Evolutionary conservation across 2,888 invertebrate genomes (phyloP).

Genomic region (Protophormia terraenovae): DNA sequence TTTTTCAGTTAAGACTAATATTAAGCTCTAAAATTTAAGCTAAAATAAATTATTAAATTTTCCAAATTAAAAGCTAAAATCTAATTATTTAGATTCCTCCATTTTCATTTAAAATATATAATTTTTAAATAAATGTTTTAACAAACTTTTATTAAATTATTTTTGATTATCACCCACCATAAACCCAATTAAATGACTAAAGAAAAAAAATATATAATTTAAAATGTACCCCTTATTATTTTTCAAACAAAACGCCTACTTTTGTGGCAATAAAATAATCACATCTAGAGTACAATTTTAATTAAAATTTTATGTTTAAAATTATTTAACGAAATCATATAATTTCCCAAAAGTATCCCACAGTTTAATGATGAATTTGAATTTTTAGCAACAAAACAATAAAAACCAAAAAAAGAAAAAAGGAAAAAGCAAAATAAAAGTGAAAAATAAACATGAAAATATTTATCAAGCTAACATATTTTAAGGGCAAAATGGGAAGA

Average conservation of each 20-base stretch:
- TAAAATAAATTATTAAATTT: too few relatives aligned
- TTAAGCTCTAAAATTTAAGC: too few relatives aligned
- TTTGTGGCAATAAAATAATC: not conserved
- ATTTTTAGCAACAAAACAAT: constrained; percentile 1
- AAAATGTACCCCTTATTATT: not conserved
- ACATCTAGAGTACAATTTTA: not conserved
- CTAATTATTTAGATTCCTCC: too few relatives aligned
- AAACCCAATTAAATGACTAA: too few relatives aligned
- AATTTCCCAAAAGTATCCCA: constrained; percentile 19
- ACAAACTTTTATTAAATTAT: too few relatives aligned
- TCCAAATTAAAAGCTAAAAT: too few relatives aligned
- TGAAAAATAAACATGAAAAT: not conserved
- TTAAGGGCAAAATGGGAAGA: not conserved
- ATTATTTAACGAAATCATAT: not conserved
- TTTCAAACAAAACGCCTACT: not conserved
- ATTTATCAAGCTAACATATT: constrained; percentile 39
- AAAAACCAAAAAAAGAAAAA: not conserved
- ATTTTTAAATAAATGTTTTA: too few relatives aligned
- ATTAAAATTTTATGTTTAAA: not conserved
- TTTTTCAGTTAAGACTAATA: too few relatives aligned
- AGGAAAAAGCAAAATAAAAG: not conserved
- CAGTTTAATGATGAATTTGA: constrained; percentile 47
- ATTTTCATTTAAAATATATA: too few relatives aligned
- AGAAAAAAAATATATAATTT: too few relatives aligned
- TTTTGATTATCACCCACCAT: too few relatives aligned